Evolutionary conservation across 2,113 vertebrate species (phyloP), one percentile per base, ranked within the genome.

Genomic region (Bos javanicus): DNA sequence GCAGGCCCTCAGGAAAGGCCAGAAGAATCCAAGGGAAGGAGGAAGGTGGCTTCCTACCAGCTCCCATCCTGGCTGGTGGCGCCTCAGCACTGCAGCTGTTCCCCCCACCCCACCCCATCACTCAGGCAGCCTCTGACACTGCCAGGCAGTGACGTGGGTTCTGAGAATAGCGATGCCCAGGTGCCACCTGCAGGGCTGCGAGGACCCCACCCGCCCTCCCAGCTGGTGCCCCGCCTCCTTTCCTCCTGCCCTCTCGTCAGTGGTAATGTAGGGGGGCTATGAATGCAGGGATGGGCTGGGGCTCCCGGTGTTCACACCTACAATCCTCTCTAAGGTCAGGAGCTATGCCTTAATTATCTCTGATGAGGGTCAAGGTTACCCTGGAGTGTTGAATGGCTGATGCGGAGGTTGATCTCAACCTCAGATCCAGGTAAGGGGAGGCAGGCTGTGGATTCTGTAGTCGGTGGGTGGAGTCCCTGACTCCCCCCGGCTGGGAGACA

Each of bases 111-210:
- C 26, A 2, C 30, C n/a, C 56, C 7, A 8, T 30, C 23, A 15
- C 23, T 59, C 39, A 3, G 12, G 26, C 92, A 95, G 89, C 83
- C 74, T 74, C 95, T 88, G 94, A 80, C 62, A 80, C 62, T 50
- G 64, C 64, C 95, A 71, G 87, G 80, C 74, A 71, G 7, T 82
- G 92, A 86, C 0, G 1, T 39, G 81, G 90, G 88, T 94, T 92
- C 96, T 43, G 43, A 86, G 85, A 91, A 88, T 6, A 78, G 81
- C 50, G 33, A 28, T 26, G 48, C 11, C 94, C 95, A 95, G 94
- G 96, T 92, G 95, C 62, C 94, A 91, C 90, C 90, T 74, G 57
- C 85, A 95, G 95, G 59, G 64, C 54, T 52, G 9, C 3, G 3
- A 21, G 30, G 60, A 78, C 84, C 87, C 90, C 86, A 36, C 48